A percentile compares a stretch with the other conserved stretches of the same genome.
phyloP scores from a whole-genome alignment of 2,797 vertebrate genomes.

The Anguilla pacifica region DNA sequence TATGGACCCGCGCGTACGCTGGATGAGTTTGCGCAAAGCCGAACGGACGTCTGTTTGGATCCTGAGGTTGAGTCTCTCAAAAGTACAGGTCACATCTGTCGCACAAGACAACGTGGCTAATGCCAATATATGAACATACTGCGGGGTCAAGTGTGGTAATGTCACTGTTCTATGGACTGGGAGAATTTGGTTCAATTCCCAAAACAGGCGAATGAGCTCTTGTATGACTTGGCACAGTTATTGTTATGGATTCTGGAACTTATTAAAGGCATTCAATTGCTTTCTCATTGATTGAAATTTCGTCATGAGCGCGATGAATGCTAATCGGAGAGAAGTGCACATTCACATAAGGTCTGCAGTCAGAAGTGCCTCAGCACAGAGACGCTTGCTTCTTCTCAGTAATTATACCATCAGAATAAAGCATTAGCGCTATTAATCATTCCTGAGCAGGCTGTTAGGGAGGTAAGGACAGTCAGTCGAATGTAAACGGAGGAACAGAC shows the following conservation, averaged over 20 bases:
- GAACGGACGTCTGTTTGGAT: background rate
- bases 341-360: background rate
- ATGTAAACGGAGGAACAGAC: background rate
- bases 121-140: background rate
- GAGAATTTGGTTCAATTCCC: background rate
- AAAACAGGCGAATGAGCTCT: background rate
- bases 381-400: background rate
- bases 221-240: background rate
- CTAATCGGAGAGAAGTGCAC: background rate
- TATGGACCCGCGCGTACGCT: background rate
- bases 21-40: background rate
- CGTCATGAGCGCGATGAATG: background rate
- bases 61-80: background rate
- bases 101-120: background rate
- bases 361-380: background rate
- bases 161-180: background rate
- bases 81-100: background rate
- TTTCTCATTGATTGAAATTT: background rate
- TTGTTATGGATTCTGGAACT: background rate
- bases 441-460: background rate
- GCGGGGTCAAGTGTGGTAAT: background rate
- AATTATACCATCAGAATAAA: background rate
- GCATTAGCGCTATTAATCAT: background rate
- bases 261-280: background rate
- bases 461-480: background rate